Conservation (phyloP, 2,113 vertebrate species). For the Eolophus roseicapilla region DNA sequence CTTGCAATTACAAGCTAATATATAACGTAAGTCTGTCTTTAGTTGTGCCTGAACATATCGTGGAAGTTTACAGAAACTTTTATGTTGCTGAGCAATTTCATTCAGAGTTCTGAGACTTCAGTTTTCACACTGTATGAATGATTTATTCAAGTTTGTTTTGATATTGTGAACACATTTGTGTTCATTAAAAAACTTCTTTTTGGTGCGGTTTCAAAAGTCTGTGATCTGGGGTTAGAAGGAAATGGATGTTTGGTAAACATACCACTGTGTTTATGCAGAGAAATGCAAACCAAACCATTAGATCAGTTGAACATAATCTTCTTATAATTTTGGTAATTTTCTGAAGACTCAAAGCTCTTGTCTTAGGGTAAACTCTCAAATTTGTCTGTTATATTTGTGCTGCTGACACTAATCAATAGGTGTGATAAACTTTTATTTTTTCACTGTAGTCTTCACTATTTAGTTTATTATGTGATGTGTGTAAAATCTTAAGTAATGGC, state of each 20-base stretch:
- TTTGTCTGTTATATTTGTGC: conserved; percentile 43
- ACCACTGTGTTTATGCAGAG: conserved; percentile 65
- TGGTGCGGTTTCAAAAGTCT: not conserved
- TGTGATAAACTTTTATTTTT: conserved; percentile 1
- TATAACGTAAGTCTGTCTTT: conserved; percentile 40
- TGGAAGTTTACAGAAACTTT: not conserved
- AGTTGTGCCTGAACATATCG: conserved; percentile 14
- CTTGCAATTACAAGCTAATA: conserved; percentile 26
- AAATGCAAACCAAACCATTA: conserved; percentile 68
- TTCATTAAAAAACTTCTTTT: not conserved
- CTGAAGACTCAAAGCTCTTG: not conserved
- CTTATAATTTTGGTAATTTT: not conserved
- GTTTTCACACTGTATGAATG: not conserved
- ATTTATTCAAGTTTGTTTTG: conserved; percentile 1
- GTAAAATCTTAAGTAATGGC: not conserved
- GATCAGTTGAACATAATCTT: conserved; percentile 46
- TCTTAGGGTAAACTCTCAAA: conserved; percentile 43
- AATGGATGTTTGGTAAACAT: conserved; percentile 66
- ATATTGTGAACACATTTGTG: not conserved
- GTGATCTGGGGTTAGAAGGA: not conserved
- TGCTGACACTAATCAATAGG: not conserved
- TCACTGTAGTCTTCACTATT: not conserved
- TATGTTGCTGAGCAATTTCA: not conserved
- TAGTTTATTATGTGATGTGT: not conserved
- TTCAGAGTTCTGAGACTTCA: not conserved